A percentile compares a stretch with the other conserved stretches of the same genome.
Conservation (phyloP, 2,113 vertebrate species). For the Odobenus rosmarus region DNA sequence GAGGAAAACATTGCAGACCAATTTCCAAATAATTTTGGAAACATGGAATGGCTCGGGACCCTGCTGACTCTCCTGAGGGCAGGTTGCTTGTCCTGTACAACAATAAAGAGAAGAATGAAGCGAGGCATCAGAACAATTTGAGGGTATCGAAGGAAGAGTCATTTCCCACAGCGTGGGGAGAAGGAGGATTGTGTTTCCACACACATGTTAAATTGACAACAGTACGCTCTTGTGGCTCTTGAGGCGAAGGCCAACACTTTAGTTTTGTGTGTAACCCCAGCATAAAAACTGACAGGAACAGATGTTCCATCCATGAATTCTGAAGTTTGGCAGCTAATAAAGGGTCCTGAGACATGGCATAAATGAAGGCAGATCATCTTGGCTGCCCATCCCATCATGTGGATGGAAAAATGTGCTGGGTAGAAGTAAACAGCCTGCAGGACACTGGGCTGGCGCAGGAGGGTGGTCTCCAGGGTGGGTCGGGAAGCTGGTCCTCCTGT, state of each 20-base stretch:
- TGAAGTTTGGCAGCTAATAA: slow-evolving; percentile 40
- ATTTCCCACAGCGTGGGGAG: background rate
- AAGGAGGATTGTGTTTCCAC: background rate
- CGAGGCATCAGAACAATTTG: background rate
- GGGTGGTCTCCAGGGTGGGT: slow-evolving; percentile 33
- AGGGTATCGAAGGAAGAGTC: background rate
- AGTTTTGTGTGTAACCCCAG: background rate
- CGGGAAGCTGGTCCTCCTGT: slow-evolving; percentile 11
- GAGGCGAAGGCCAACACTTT: background rate
- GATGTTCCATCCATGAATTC: slow-evolving; percentile 38
- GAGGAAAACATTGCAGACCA: background rate
- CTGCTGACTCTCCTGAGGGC: background rate
- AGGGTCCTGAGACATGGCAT: slow-evolving; percentile 49
- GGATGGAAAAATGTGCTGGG: slow-evolving; percentile 61
- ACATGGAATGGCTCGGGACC: background rate
- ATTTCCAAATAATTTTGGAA: slow-evolving; percentile 35
- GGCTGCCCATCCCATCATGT: slow-evolving; percentile 36
- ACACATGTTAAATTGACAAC: background rate
- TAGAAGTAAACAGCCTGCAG: slow-evolving; percentile 53
- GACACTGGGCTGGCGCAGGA: background rate
- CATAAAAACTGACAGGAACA: slow-evolving; percentile 47
- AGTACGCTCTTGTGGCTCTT: background rate
- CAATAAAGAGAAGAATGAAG: background rate
- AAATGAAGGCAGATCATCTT: slow-evolving; percentile 58
- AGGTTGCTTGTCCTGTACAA: background rate